Percentiles rank a stretch among this genome's conserved stretches.
phyloP scores from a whole-genome alignment of 30 jellyfish, hydroid and myxozoan species.

The Catostylus mosaicus region DNA sequence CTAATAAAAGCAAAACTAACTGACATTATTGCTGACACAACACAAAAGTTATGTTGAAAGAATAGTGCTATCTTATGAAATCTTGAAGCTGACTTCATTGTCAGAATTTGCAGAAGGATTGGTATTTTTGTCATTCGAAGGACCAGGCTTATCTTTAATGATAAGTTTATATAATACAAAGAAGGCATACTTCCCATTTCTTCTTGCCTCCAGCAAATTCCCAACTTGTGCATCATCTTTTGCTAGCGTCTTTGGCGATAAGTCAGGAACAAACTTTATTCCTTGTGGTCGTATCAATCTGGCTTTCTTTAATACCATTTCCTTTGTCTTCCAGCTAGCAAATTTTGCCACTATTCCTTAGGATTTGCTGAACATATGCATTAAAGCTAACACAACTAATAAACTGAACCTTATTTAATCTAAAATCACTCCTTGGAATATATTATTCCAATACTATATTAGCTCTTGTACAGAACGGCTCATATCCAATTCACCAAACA shows the following conservation, averaged over 20 bases:
- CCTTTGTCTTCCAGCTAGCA: no score
- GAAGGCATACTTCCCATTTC: slow-evolving; percentile 1
- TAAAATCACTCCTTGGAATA: no score
- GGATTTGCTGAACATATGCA: no score
- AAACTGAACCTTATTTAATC: no score
- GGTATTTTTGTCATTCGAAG: neutral
- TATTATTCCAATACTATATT: no score
- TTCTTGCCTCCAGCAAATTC: slow-evolving; percentile 12
- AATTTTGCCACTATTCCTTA: no score
- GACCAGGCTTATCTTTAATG: neutral
- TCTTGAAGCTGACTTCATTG: neutral
- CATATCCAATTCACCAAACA: no score
- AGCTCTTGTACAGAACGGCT: no score
- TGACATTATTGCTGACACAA: neutral
- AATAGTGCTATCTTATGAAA: neutral
- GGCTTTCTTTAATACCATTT: no score
- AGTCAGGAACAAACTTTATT: neutral
- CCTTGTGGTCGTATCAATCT: no score
- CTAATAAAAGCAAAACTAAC: no score
- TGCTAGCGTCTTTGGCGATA: neutral
- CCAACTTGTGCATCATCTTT: neutral
- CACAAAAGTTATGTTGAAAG: neutral
- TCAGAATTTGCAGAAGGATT: neutral
- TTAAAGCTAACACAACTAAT: no score
- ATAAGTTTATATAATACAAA: slow-evolving; percentile 18